Evolutionary conservation across 2,888 invertebrate genomes (phyloP).

Genomic region (Halictus ligatus): DNA sequence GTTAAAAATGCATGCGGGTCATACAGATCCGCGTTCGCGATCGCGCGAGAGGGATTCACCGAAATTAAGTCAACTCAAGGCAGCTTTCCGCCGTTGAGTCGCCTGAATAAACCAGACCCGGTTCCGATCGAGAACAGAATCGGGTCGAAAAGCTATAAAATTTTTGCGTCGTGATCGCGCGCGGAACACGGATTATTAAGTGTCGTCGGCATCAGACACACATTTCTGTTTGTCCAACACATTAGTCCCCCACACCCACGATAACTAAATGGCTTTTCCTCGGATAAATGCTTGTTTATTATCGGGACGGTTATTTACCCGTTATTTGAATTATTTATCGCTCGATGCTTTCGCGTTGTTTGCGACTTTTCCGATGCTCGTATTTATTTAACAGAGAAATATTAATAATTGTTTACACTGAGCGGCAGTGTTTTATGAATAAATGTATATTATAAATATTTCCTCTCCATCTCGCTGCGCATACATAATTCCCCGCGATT

Average conservation of each 20-base stretch:
- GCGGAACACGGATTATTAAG: neutral
- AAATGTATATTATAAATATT: conserved; percentile 4
- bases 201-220: neutral
- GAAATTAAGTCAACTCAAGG: conserved; percentile 33
- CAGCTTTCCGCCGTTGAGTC: neutral
- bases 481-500: neutral
- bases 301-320: conserved; percentile 5
- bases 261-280: neutral
- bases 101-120: conserved; percentile 20
- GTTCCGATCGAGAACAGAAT: neutral
- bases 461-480: neutral
- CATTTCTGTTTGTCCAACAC: neutral
- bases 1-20: conserved; percentile 51
- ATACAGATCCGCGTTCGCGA: conserved; percentile 19
- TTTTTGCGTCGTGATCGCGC: neutral
- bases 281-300: conserved; percentile 23
- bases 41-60: conserved; percentile 24
- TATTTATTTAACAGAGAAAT: conserved; percentile 2
- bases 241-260: neutral
- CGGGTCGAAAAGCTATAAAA: neutral
- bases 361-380: neutral
- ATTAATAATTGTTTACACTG: conserved; percentile 8
- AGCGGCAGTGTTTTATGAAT: neutral
- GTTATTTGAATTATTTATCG: neutral
- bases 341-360: neutral